A percentile compares a stretch with the other conserved stretches of the same genome.
Conservation (phyloP, 2,113 vertebrate species). For the Grammomys dolichurus region DNA sequence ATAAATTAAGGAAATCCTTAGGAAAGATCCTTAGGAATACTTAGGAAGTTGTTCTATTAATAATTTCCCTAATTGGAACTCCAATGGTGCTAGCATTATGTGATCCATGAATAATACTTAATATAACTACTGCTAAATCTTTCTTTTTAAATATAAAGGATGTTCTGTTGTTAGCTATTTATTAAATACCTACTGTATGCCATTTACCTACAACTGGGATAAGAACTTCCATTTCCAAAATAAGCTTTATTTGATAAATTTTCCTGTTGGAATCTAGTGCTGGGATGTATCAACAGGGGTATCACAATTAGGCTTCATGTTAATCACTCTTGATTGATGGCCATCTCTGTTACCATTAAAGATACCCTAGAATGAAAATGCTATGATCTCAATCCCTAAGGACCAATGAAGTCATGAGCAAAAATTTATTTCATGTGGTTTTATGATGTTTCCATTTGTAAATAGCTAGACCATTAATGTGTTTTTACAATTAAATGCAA, state of each 20-base stretch:
- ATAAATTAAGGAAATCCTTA: conserved; percentile 48
- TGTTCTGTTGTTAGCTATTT: conserved; percentile 62
- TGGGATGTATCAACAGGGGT: background rate
- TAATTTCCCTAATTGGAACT: conserved; percentile 62
- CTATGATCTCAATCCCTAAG: conserved; percentile 11
- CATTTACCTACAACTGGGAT: conserved; percentile 62
- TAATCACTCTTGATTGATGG: conserved; percentile 26
- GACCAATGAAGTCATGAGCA: background rate
- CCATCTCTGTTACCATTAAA: background rate
- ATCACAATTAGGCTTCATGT: background rate
- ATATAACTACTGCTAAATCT: background rate
- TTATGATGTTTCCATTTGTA: background rate
- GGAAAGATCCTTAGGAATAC: too few relatives aligned
- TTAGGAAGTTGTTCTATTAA: conserved; percentile 38
- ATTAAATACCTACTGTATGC: conserved; percentile 52
- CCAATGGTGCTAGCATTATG: conserved; percentile 13
- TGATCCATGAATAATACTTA: conserved; percentile 30
- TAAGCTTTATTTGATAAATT: background rate
- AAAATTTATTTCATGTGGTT: conserved; percentile 34
- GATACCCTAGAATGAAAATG: background rate
- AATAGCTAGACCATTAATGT: background rate
- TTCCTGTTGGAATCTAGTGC: background rate
- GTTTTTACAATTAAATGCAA: background rate
- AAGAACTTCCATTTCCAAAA: conserved; percentile 6
- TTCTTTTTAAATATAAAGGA: conserved; percentile 54